Conservation (phyloP, 2,888 invertebrate genomes). For the Nudaria mundana region DNA sequence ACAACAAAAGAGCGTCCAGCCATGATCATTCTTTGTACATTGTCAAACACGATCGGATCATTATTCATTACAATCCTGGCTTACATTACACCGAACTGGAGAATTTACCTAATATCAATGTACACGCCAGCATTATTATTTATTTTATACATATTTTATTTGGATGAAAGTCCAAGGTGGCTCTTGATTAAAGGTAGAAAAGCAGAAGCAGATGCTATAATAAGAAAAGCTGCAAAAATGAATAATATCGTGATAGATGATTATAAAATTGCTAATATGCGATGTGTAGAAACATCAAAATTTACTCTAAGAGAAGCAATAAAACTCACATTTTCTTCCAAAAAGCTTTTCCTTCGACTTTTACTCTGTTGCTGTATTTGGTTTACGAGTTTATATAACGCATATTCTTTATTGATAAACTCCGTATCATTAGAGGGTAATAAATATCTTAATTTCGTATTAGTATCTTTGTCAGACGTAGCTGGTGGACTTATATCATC, state of each 20-base stretch:
- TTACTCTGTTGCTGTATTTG: conserved; percentile 50
- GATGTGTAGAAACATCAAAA: conserved; percentile 35
- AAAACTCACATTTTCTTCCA: conserved; percentile 35
- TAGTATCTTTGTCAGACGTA: conserved; percentile 78
- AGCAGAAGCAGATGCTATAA: conserved; percentile 81
- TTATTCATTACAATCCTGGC: conserved; percentile 18
- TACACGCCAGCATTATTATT: conserved; percentile 85
- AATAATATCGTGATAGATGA: conserved; percentile 45
- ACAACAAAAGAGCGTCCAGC: conserved; percentile 32
- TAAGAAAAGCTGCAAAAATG: conserved; percentile 78
- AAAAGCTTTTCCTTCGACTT: conserved; percentile 42
- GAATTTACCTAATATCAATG: conserved; percentile 80
- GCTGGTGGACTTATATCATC: conserved; percentile 79
- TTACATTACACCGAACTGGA: conserved; percentile 81
- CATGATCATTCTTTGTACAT: conserved; percentile 21
- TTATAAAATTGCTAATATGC: conserved; percentile 35
- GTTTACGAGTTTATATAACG: conserved; percentile 62
- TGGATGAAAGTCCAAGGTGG: conserved; percentile 90
- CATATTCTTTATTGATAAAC: conserved; percentile 84
- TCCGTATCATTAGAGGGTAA: conserved; percentile 86
- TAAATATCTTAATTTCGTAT: conserved; percentile 86
- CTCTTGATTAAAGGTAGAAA: conserved; percentile 85
- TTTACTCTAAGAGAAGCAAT: conserved; percentile 9
- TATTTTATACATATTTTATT: conserved; percentile 82
- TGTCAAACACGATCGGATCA: conserved; percentile 14